Evolutionary conservation across 2,797 vertebrate species (phyloP), one percentile per base, ranked within the genome.

Genomic region (Chelidonichthys spinosus): DNA sequence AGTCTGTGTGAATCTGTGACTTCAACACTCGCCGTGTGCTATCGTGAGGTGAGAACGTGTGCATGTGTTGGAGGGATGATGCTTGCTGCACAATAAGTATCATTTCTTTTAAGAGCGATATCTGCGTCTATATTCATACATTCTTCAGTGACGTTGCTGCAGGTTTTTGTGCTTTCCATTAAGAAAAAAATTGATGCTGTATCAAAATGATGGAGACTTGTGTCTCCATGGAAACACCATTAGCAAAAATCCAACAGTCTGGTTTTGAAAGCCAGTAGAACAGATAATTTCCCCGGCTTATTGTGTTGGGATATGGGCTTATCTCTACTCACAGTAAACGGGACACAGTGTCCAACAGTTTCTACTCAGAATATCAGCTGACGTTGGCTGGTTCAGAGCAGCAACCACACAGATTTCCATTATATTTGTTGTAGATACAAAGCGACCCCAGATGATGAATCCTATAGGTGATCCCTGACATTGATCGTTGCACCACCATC

Each of bases 151-250:
- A 52, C 36, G 3, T 25, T 49, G 25, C 25, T 25, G 25, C 25
- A 7, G 39, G 40, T 14, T 14, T 32, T 40, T 52, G 47, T 64
- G 47, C 40, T 32, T 52, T 32, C 18, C 36, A 64, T 42, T 11
- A 6, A 17, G 63, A 39, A 25, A 39, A 25, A 32, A 58, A 17
- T 7, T 2, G 11, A 18, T 43, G 58, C 39, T 36, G 43, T 17
- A 7, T 62, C 58, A 35, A 36, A 32, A 18, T 35, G 55, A 67
- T 18, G 63, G 47, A 39, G 72, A 25, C 33, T 1, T 44, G 40
- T 33, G 40, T 74, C 40, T 54, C 64, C 64, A 61, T 68, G 63
- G 72, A 68, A 68, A 68, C 58, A 46, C 35, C 49, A 62, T 39
- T 47, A 44, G 7, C 39, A 39, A 18, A 44, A 61, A 35, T 59